Percentiles rank a stretch among this genome's conserved stretches.
phyloP scores from a whole-genome alignment of 2,888 invertebrate species.

The Chirona hameri region DNA sequence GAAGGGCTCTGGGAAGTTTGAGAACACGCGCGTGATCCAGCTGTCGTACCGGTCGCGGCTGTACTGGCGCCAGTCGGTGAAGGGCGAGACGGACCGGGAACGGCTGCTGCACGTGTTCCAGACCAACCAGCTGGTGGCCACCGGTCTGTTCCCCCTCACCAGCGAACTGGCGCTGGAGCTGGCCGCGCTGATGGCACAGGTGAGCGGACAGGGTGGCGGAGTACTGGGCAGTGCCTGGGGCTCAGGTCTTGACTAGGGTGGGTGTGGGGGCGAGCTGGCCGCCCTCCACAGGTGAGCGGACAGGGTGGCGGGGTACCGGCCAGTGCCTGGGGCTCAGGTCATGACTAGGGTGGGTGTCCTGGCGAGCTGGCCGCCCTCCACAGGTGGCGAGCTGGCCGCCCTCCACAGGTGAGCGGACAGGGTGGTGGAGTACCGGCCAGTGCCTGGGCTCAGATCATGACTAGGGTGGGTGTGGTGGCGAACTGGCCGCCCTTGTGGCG shows the following conservation, averaged over 20 bases:
- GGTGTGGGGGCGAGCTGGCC: not conserved
- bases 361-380: too few species aligned
- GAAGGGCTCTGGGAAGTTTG: conserved; percentile 92
- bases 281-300: not conserved
- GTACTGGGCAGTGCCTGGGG: not conserved
- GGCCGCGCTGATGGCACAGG: conserved; percentile 88
- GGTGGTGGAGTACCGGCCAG: too few species aligned
- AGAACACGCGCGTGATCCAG: conserved; percentile 80
- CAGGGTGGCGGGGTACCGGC: too few species aligned
- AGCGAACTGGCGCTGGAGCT: conserved; percentile 86
- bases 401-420: too few species aligned
- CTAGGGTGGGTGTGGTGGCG: too few species aligned
- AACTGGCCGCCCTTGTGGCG: too few species aligned
- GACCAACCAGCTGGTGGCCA: conserved; percentile 73
- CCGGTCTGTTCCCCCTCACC: conserved; percentile 78
- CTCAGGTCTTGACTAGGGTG: not conserved
- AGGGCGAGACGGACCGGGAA: conserved; percentile 91
- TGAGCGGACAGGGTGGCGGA: conserved; percentile 43
- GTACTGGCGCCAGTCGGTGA: conserved; percentile 84
- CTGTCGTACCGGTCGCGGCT: conserved; percentile 48
- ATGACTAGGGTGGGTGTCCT: too few species aligned
- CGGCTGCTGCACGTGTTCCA: conserved; percentile 86
- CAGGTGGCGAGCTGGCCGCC: too few species aligned
- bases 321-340: too few species aligned
- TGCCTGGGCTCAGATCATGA: too few species aligned